phyloP scores from a whole-genome alignment of 2,113 vertebrate species.

The Psilopsiagon aymara region DNA sequence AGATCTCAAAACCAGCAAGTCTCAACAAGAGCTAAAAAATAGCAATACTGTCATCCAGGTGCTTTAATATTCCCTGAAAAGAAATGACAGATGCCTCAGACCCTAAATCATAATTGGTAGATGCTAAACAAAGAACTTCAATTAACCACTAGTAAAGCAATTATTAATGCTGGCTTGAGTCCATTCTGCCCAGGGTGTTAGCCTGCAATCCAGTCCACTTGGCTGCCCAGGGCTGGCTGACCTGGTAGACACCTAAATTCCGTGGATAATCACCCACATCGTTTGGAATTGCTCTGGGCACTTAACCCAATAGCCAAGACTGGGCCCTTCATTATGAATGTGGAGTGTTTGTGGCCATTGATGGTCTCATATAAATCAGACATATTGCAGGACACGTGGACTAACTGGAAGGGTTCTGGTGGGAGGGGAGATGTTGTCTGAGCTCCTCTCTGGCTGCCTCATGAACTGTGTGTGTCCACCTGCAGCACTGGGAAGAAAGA shows the following conservation, averaged over 20 bases:
- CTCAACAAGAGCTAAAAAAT: not conserved
- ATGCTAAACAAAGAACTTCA: conserved; percentile 47
- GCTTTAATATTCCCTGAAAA: not conserved
- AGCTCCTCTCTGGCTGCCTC: not conserved
- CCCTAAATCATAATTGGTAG: not conserved
- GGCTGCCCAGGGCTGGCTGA: not conserved
- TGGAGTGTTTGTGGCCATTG: not conserved
- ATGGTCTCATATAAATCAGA: not conserved
- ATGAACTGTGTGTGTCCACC: not conserved
- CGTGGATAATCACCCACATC: not conserved
- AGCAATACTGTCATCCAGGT: not conserved
- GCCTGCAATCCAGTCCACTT: not conserved
- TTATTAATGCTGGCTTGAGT: conserved; percentile 52
- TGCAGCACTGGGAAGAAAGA: not conserved
- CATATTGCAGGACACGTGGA: accelerated
- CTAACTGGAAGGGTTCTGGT: not conserved
- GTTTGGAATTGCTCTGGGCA: not conserved
- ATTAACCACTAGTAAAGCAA: conserved; percentile 41
- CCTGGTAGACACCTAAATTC: not conserved
- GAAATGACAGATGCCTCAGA: conserved; percentile 32
- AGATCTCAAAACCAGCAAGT: not conserved
- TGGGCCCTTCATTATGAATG: not conserved
- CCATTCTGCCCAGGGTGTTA: conserved; percentile 39
- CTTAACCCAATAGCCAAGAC: not conserved
- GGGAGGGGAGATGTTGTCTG: not conserved